A percentile compares a stretch with the other conserved stretches of the same genome.
Evolutionary conservation across 2,888 invertebrate genomes (phyloP).

Genomic region (Hybos culiciformis): DNA sequence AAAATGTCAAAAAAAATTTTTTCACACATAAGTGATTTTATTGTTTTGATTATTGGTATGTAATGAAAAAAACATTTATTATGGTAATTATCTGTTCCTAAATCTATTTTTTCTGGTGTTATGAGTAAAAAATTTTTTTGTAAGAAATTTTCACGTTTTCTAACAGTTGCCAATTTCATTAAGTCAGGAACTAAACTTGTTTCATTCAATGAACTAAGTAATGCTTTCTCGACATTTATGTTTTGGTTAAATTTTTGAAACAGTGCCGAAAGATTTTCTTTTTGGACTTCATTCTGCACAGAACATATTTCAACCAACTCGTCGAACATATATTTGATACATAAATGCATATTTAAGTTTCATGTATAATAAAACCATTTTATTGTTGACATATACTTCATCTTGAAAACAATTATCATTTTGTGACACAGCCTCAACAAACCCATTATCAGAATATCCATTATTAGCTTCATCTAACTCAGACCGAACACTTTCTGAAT

Average conservation of each 20-base stretch:
- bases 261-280: background rate
- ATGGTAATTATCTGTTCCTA: conserved; percentile 4
- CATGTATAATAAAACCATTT: background rate
- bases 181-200: background rate
- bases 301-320: background rate
- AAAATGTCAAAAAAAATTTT: conserved; percentile 2
- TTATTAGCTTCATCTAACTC: background rate
- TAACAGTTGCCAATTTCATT: background rate
- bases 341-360: background rate
- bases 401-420: background rate
- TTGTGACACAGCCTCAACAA: background rate
- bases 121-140: background rate
- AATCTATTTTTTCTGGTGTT: background rate
- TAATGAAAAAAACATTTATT: conserved; percentile 4
- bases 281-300: background rate
- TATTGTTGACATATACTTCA: background rate
- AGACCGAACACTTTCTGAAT: background rate
- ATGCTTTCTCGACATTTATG: background rate
- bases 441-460: background rate
- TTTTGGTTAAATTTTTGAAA: background rate
- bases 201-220: background rate
- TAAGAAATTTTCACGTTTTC: background rate
- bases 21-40: conserved; percentile 1
- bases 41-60: conserved; percentile 3
- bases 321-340: background rate